Percentiles rank a stretch among this genome's conserved stretches.
Conservation (phyloP, 2,888 invertebrate species). For the Rhopalosiphum nymphaeae region DNA sequence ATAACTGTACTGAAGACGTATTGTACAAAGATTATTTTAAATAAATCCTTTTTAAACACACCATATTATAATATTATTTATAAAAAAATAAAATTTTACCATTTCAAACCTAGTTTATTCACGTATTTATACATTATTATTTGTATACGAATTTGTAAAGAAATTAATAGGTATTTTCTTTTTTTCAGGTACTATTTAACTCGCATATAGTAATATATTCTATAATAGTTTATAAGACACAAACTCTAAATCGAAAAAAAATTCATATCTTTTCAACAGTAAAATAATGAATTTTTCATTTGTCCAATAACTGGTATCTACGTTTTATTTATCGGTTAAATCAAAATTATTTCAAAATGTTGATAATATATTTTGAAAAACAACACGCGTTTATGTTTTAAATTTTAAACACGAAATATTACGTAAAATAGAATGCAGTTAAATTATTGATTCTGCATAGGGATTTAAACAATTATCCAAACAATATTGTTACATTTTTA, state of each 20-base stretch:
- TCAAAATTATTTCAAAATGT: not conserved
- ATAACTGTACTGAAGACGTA: not conserved
- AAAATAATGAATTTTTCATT: not conserved
- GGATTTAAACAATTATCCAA: not conserved
- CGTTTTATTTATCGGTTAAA: not conserved
- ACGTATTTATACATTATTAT: not conserved
- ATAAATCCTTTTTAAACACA: not conserved
- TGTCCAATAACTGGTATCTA: not conserved
- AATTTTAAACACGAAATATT: not conserved
- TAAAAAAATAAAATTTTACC: not conserved
- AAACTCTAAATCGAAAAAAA: not conserved
- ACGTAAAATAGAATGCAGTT: not conserved
- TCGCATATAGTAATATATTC: not conserved
- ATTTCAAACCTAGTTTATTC: not conserved
- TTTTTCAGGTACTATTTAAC: not conserved
- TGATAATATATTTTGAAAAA: not conserved
- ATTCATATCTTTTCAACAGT: not conserved
- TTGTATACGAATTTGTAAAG: not conserved
- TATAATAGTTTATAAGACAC: not conserved
- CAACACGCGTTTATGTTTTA: not conserved
- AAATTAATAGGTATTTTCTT: not conserved
- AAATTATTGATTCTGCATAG: not conserved
- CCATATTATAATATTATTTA: not conserved
- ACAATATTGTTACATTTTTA: not conserved
- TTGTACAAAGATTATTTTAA: not conserved